Conservation (phyloP, 2,888 invertebrate genomes). For the Nemotelus pantherinus region DNA sequence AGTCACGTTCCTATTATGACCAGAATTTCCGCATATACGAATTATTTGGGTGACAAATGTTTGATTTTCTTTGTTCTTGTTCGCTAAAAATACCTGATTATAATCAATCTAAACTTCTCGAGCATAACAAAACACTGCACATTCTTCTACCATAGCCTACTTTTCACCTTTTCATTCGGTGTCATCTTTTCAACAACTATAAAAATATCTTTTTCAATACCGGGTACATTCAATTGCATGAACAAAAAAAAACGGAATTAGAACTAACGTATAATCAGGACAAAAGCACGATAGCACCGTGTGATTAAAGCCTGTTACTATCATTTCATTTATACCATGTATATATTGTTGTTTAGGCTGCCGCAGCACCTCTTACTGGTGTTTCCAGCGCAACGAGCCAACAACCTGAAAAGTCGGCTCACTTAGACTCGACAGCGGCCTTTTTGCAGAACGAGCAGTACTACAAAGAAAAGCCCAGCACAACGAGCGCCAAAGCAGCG, state of each 20-base stretch:
- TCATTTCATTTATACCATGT: background rate
- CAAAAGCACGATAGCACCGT: slow-evolving; percentile 31
- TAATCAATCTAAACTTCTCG: too few species aligned
- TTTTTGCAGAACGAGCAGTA: slow-evolving; percentile 36
- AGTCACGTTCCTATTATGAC: too few species aligned
- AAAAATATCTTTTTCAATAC: too few species aligned
- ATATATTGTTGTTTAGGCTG: slow-evolving; percentile 32
- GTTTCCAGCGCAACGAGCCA: background rate
- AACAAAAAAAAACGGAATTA: background rate
- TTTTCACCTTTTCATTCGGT: too few species aligned
- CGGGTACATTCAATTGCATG: background rate
- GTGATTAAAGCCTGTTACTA: slow-evolving; percentile 1
- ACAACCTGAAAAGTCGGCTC: slow-evolving; percentile 17
- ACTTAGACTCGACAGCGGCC: slow-evolving; percentile 30
- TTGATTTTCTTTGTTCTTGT: too few species aligned
- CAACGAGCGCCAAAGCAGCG: background rate
- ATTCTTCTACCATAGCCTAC: too few species aligned
- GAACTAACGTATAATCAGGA: background rate
- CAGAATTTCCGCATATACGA: too few species aligned
- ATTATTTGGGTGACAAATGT: too few species aligned
- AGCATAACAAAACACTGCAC: too few species aligned
- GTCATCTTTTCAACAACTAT: too few species aligned
- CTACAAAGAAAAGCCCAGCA: background rate
- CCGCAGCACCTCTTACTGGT: slow-evolving; percentile 1
- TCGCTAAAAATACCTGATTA: too few species aligned